A percentile compares a stretch with the other conserved stretches of the same genome.
These are phyloP conservation scores for Steromphala cineraria DNA, from an alignment of 2,888 invertebrate species.

Conservation along the genomic window DNA sequence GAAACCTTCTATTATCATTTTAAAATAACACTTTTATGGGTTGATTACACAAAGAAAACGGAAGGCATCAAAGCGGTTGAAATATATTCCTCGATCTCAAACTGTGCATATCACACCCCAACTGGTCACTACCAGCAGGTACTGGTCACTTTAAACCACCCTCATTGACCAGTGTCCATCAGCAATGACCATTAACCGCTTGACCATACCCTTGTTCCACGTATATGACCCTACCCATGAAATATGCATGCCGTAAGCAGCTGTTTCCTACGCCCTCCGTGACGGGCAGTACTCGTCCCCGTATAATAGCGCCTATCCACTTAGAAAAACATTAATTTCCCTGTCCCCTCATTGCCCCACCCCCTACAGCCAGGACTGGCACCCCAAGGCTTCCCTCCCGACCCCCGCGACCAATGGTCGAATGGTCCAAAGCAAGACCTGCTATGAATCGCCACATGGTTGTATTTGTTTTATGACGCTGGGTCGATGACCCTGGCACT, in stretches of 20 bases:
- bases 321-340: not conserved
- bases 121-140: too few species aligned
- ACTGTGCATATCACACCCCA: too few species aligned
- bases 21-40: too few species aligned
- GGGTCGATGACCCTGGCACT: slow-evolving; percentile 3
- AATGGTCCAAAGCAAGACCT: not conserved
- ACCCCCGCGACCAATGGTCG: not conserved
- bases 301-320: not conserved
- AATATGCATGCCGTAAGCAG: not conserved
- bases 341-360: not conserved
- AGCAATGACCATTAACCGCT: too few species aligned
- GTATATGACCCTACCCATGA: not conserved
- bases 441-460: not conserved
- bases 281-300: not conserved
- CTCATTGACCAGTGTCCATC: too few species aligned
- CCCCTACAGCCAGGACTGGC: not conserved
- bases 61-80: too few species aligned
- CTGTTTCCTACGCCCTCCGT: not conserved
- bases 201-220: not conserved
- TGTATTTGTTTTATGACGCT: slow-evolving; percentile 5
- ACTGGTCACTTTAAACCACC: too few species aligned
- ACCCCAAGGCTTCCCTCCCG: not conserved
- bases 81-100: too few species aligned
- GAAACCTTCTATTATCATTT: too few species aligned
- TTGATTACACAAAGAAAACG: too few species aligned